A percentile compares a stretch with the other conserved stretches of the same genome.
These are phyloP conservation scores for Torymus texanus DNA, from an alignment of 2,888 invertebrate genomes.

Conservation along the genomic window DNA sequence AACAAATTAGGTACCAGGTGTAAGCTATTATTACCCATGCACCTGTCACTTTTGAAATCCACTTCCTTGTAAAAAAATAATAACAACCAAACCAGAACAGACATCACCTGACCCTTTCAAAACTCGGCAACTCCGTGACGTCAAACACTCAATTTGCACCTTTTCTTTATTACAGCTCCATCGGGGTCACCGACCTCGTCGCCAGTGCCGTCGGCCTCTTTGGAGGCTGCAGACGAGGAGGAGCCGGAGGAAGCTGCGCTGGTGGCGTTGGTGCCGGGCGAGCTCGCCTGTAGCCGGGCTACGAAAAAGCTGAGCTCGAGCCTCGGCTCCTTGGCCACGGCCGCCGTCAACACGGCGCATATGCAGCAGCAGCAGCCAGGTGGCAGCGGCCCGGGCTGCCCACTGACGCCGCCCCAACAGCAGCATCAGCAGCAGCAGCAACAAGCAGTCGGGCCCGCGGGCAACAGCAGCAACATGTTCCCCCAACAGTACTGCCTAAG, in stretches of 20 bases:
- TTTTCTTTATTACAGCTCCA: no score
- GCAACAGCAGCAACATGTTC: slow-evolving; percentile 78
- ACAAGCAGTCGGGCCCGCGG: slow-evolving; percentile 69
- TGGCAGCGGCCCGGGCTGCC: slow-evolving; percentile 64
- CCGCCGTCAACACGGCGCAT: slow-evolving; percentile 56
- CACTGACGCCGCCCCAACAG: slow-evolving; percentile 65
- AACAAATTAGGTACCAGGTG: no score
- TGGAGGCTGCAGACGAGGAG: slow-evolving; percentile 23
- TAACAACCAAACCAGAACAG: no score
- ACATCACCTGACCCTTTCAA: no score
- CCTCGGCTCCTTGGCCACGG: slow-evolving; percentile 28
- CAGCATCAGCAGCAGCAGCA: slow-evolving; percentile 61
- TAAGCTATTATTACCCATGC: no score
- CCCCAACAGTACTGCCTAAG: slow-evolving; percentile 93
- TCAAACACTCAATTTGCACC: no score
- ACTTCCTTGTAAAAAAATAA: no score
- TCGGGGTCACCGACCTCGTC: no score
- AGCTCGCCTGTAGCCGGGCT: no score
- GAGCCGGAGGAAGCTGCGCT: slow-evolving; percentile 14
- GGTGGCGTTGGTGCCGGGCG: no score
- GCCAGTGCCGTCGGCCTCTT: background rate
- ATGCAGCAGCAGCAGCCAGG: slow-evolving; percentile 70
- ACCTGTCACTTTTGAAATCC: no score
- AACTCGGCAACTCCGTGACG: no score
- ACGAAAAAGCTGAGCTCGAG: background rate